Evolutionary conservation across 2,797 vertebrate genomes (phyloP), one percentile per base, ranked within the genome.

Genomic region (Myripristis murdjan): DNA sequence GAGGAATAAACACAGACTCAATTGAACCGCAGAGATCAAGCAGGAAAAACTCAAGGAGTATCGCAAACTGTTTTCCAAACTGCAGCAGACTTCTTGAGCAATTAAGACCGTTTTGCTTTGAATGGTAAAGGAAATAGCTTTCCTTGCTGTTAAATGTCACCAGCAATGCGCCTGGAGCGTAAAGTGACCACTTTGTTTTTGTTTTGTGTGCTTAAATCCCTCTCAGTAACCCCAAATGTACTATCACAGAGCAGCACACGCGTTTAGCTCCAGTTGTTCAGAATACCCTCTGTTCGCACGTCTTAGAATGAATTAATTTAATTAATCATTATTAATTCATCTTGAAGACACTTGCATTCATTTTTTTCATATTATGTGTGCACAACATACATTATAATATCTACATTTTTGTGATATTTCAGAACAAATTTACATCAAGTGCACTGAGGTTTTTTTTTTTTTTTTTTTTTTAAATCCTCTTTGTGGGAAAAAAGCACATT

Each of bases 81-180:
- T 95, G 91, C 93, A 88, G 85, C 91, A 95, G 93, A 95, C 92
- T 96, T 96, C 93, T 91, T 82, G 91, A 89, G 89, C 93, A 96
- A 96, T 97, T 96, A 96, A 93, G 92, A 91, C 79, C 93, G 90
- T 91, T 95, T 94, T 94, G 87, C 87, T 93, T 90, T 94, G 93
- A 95, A 94, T 92, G 88, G 84, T 90, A 86, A 89, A 95, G 95
- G 95, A 96, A 96, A 97, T 95, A 87, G 94, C 93, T 96, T 93
- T 92, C 91, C 91, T 94, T 88, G 94, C 95, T 96, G 96, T 89
- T 94, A 93, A 96, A 96, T 94, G 94, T 97, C 94, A 96, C 93
- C 92, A 92, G 87, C 87, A 93, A 85, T 86, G 89, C 87, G 94
- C 94, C 92, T 65, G 83, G 84, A 93, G 93, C 93, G 88, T 74